Base-by-base conservation (phyloP, 2,113 vertebrate genomes). In the Cyrtonyx montezumae region DNA sequence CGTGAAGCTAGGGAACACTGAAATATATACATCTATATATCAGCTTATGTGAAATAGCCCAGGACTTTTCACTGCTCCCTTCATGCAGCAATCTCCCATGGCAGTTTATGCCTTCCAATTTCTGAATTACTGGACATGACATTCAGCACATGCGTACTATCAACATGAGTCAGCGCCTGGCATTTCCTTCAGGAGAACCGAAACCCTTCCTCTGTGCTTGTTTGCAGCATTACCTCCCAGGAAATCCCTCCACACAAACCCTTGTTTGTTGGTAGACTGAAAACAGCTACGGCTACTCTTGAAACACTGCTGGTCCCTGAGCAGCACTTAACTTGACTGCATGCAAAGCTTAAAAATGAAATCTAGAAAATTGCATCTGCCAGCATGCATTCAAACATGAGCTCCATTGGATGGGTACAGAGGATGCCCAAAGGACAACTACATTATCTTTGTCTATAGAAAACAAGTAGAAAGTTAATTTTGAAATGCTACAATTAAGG, bases 401-500 rank as follows among this genome's bases (percentile, higher is more conserved):
- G 71, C 37, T 34, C 61, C 43, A 7, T 4, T 45, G 68, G 58
- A 79, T 5, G 30, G 67, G 34, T 34, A 77, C 6, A 34, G 61
- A 84, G 49, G 67, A 69, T 77, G 34, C 84, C 78, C 23, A 25
- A 89, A 87, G 46, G 84, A 79, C 59, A 79, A 16, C 51, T 58
- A 8, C 20, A 37, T 66, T 92, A 62, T 84, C 62, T 84, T 53
- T 48, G 34, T n/a, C 81, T 61, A 55, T 3, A 63, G 79, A 59
- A 94, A 91, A 89, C 84, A 87, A 93, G 84, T 70, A 61, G 55
- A 91, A 92, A 85, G 71, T 48, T 59, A 32, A 84, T 70, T 88
- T 88, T 53, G 87, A 96, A 82, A 92, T 40, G 53, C 14, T 79
- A 20, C 81, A 77, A 87, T 91, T 94, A 94, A 70, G 77, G 79